Base-by-base conservation (phyloP, 2,797 vertebrate genomes). In the Meriones psammophilus region DNA sequence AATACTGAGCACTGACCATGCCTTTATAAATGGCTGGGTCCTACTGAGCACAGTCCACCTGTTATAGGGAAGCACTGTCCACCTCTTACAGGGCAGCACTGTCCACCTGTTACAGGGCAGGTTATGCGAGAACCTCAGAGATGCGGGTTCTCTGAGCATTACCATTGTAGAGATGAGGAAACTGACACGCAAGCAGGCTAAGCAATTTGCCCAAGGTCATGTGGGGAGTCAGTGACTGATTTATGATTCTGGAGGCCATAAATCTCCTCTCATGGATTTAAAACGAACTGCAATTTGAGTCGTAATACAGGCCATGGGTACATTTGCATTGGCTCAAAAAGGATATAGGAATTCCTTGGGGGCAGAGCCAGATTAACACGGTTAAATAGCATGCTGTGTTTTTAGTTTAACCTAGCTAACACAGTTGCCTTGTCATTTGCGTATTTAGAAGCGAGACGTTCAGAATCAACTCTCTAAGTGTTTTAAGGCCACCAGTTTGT, bases 391-490 rank as follows among this genome's bases (percentile, higher is more conserved):
- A 68, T 39, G 60, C 77, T 92, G 69, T 1, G 4, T 68, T 96
- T 94, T 92, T 62, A 91, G 96, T 87, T 87, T 93, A 88, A 60
- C 73, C 26, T 73, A 36, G 68, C 69, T 81, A 87, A 97, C 76
- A 74, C 36, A 77, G 94, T 85, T 56, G 56, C 42, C 80, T 88
- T 71, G 54, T 92, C 88, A 78, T 76, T 9, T 39, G 83, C 91
- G 64, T 84, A 80, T 95, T 91, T 92, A 93, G 68, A 89, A 93
- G 71, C 58, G 92, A 84, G 89, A 90, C 76, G 86, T 88, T 92
- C 96, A 89, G 84, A 90, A 90, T 28, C 58, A 92, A 30, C 68
- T 96, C 60, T 73, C 69, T 64, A 56, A 78, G 36, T 88, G 12
- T 93, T 92, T 66, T 81, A 85, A 88, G 60, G 54, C 46, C n/a